Evolutionary conservation across 2,113 vertebrate genomes (phyloP), one percentile per base, ranked within the genome.

Genomic region (Pionites leucogaster): DNA sequence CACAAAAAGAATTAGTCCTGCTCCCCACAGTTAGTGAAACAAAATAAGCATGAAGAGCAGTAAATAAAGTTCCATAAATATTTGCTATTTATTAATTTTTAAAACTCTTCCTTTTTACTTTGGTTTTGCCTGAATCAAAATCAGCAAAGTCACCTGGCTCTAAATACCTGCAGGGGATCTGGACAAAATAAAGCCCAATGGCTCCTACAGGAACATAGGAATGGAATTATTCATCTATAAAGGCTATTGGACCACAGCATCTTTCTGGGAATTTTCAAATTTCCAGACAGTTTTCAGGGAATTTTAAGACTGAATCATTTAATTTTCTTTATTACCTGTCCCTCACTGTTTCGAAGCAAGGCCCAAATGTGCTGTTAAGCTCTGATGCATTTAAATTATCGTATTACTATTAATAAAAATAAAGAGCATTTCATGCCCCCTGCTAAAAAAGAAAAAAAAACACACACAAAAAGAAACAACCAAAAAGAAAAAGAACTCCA

Each of bases 281-380:
- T 80, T 90, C 22, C 10, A 39, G 15, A 3, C 7, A 64, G 31
- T 25, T 68, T 85, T 15, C 11, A 79, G 17, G 6, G 1, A 17
- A 72, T 88, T 86, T 88, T 78, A 79, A 76, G 27, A 27, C 5
- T 28, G 5, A 88, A 52, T 2, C 7, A 39, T 62, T 82, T 55
- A 1, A 50, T 74, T 76, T 17, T 57, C 23, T 49, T 67, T 16
- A 11, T 46, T 75, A 35, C 1, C 23, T 68, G 1, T 18, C 5
- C 17, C 10, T 3, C 8, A 15, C 3, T 71, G 11, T 75, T 72
- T 82, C 39, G 64, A 50, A 42, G 4, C 8, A 77, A 13, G 3
- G 1, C 4, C 5, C 2, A 55, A 76, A 72, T 3, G 7, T 17
- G 62, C 53, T 5, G 3, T 17, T 41, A 10, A 29, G 33, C 0